Percentiles rank a stretch among this genome's conserved stretches.
phyloP scores from a whole-genome alignment of 2,113 vertebrate species.

The Corythornis cristatus region DNA sequence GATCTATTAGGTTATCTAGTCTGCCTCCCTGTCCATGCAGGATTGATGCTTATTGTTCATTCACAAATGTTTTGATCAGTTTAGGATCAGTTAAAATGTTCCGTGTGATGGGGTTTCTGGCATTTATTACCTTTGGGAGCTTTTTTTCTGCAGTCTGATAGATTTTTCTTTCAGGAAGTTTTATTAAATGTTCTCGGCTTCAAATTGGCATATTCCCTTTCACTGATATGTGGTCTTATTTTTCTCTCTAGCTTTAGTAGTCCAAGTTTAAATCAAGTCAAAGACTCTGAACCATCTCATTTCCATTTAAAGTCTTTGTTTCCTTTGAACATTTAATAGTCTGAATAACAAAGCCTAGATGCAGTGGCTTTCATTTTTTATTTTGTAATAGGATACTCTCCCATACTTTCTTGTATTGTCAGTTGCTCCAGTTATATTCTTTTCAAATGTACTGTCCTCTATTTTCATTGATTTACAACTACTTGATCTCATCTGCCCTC shows the following conservation, averaged over 20 bases:
- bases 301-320: conserved; percentile 47
- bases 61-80: conserved; percentile 36
- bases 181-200: conserved; percentile 46
- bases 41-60: conserved; percentile 28
- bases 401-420: conserved; percentile 3
- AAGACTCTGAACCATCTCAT: conserved; percentile 29
- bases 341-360: conserved; percentile 42
- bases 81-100: conserved; percentile 37
- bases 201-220: conserved; percentile 42
- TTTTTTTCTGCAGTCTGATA: neutral
- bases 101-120: neutral
- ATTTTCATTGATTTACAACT: conserved; percentile 48
- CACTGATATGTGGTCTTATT: conserved; percentile 38
- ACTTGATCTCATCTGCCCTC: neutral
- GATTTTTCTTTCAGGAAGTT: conserved; percentile 49
- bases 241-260: conserved; percentile 15
- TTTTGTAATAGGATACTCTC: conserved; percentile 34
- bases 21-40: neutral
- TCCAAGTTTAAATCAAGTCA: conserved; percentile 46
- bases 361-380: conserved; percentile 31
- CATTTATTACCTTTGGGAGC: conserved; percentile 19
- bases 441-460: conserved; percentile 18
- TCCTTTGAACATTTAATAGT: conserved; percentile 53
- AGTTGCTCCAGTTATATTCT: conserved; percentile 5
- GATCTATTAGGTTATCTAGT: neutral